Percentiles rank a stretch among this genome's conserved stretches.
phyloP scores from a whole-genome alignment of 2,888 invertebrate species.

The Synergus laeviventris region DNA sequence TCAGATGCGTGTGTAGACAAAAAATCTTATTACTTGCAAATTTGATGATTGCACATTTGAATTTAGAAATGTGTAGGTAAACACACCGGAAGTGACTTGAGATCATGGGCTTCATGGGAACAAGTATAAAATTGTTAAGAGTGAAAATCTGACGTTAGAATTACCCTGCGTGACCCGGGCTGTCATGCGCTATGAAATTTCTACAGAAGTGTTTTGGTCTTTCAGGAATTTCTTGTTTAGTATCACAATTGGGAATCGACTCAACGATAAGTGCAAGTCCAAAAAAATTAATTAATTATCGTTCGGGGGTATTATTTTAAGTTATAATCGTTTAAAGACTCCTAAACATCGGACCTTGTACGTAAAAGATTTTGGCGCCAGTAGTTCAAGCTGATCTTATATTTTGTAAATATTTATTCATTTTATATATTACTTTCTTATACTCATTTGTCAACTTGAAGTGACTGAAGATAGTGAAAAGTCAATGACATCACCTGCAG shows the following conservation, averaged over 20 bases:
- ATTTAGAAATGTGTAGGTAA: background rate
- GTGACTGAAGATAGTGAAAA: no score
- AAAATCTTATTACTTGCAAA: background rate
- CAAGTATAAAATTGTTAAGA: background rate
- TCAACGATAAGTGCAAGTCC: background rate
- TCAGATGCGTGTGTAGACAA: background rate
- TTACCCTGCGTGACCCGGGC: slow-evolving; percentile 74
- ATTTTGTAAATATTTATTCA: no score
- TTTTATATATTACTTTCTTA: no score
- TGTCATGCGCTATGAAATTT: slow-evolving; percentile 45
- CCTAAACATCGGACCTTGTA: background rate
- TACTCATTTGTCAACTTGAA: no score
- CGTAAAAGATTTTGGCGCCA: background rate
- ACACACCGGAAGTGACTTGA: background rate
- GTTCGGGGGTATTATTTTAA: background rate
- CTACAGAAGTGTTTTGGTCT: slow-evolving; percentile 40
- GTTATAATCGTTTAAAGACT: background rate
- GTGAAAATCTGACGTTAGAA: slow-evolving; percentile 1
- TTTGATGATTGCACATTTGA: background rate
- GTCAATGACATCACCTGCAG: no score
- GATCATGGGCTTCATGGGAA: background rate
- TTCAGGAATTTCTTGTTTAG: background rate
- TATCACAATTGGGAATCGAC: slow-evolving; percentile 24
- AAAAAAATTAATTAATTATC: slow-evolving; percentile 2
- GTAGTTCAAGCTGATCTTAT: background rate